phyloP scores from a whole-genome alignment of 2,797 vertebrate species.

The Perodicticus potto region DNA sequence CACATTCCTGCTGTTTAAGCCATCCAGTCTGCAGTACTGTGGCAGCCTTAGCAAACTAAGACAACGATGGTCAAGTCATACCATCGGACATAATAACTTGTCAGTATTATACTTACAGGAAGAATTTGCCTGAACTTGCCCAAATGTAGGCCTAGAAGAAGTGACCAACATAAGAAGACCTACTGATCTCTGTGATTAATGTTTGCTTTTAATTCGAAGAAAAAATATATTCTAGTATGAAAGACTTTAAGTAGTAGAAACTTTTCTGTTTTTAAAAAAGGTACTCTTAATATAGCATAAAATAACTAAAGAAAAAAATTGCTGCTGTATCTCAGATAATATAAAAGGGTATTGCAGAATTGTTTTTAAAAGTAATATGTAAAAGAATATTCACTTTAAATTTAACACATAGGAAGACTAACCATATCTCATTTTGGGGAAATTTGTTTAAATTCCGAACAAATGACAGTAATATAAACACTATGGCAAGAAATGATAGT shows the following conservation, averaged over 20 bases:
- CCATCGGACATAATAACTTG: neutral
- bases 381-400: constrained; percentile 27
- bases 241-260: neutral
- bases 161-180: neutral
- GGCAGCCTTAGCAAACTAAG: neutral
- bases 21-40: neutral
- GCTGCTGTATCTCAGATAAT: neutral
- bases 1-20: neutral
- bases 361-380: neutral
- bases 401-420: neutral
- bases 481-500: neutral
- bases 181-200: neutral
- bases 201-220: neutral
- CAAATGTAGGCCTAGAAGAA: neutral
- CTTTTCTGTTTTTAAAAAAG: neutral
- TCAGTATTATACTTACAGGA: neutral
- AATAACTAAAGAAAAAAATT: neutral
- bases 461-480: neutral
- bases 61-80: neutral
- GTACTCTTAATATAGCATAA: neutral
- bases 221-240: neutral
- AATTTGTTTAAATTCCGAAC: constrained; percentile 17
- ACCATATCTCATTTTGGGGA: neutral
- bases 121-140: neutral
- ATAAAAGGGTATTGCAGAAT: neutral